Evolutionary conservation across 2,113 vertebrate genomes (phyloP).

Genomic region (Pseudorasbora parva): DNA sequence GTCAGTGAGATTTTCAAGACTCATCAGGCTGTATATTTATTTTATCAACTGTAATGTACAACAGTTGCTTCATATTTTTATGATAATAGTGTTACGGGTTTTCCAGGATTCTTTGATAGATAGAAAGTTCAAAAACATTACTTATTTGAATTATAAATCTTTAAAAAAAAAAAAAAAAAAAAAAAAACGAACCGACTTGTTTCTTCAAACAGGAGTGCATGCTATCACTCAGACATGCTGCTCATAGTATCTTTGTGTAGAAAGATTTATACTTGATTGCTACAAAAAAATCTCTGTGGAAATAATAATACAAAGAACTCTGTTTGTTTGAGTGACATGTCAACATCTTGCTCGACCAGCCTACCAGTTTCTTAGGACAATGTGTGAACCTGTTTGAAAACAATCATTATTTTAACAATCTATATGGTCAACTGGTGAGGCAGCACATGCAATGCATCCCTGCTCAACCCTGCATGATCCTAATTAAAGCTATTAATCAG

Average conservation of each 20-base stretch:
- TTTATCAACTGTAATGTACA: neutral
- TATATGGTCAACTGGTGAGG: constrained; percentile 27
- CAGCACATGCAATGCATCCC: constrained; percentile 4
- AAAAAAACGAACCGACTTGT: neutral
- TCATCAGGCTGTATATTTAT: too few relatives aligned
- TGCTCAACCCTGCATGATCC: constrained; percentile 54
- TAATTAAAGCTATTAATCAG: constrained; percentile 72
- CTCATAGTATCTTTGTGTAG: neutral
- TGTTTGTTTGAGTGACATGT: neutral
- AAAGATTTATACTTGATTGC: neutral
- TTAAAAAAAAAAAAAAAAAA: neutral
- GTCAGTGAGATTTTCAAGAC: too few relatives aligned
- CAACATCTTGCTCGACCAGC: neutral
- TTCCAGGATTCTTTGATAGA: neutral
- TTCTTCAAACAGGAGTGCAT: neutral
- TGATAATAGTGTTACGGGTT: neutral
- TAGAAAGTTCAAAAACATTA: neutral
- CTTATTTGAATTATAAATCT: neutral
- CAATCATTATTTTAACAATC: neutral
- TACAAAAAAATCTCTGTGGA: too few relatives aligned
- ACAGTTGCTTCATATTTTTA: neutral
- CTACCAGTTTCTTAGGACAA: neutral
- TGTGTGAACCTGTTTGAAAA: neutral
- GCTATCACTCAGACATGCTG: neutral
- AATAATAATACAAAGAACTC: neutral